phyloP scores from a whole-genome alignment of 2,113 vertebrate genomes.

The Callopanchax toddi region DNA sequence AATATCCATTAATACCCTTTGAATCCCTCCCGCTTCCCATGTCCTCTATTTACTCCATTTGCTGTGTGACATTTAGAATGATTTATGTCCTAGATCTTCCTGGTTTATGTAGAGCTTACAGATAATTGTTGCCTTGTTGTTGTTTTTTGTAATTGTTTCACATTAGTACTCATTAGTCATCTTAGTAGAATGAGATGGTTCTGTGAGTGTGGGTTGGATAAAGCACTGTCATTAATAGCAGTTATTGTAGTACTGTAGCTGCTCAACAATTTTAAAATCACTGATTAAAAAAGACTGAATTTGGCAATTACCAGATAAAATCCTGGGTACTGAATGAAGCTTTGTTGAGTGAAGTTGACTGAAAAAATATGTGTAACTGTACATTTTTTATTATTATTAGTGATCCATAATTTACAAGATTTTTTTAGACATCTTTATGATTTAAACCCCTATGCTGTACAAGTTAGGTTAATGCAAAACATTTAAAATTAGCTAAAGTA shows the following conservation, averaged over 20 bases:
- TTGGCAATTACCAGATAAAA: neutral
- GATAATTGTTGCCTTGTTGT: constrained; percentile 28
- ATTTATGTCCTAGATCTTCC: constrained; percentile 50
- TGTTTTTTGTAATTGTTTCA: constrained; percentile 43
- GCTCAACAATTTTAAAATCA: constrained; percentile 1
- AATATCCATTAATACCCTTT: constrained; percentile 64
- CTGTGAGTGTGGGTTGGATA: constrained; percentile 59
- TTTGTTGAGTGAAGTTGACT: neutral
- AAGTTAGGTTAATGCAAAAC: neutral
- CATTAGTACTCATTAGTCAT: constrained; percentile 69
- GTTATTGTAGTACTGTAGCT: constrained; percentile 3
- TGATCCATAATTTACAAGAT: too few relatives aligned
- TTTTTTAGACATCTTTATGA: neutral
- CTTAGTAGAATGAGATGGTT: constrained; percentile 45
- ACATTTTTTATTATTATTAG: too few relatives aligned
- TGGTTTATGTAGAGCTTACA: constrained; percentile 52
- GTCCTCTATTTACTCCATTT: constrained; percentile 66
- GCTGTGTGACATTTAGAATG: constrained; percentile 63
- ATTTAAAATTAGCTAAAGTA: neutral
- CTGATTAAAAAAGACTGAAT: neutral
- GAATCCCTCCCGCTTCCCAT: constrained; percentile 49
- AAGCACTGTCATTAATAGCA: constrained; percentile 60
- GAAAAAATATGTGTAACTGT: too few relatives aligned
- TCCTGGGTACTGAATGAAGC: neutral
- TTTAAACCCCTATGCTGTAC: neutral